Conservation (phyloP, 2,888 invertebrate species). For the Drosophila histrio region DNA sequence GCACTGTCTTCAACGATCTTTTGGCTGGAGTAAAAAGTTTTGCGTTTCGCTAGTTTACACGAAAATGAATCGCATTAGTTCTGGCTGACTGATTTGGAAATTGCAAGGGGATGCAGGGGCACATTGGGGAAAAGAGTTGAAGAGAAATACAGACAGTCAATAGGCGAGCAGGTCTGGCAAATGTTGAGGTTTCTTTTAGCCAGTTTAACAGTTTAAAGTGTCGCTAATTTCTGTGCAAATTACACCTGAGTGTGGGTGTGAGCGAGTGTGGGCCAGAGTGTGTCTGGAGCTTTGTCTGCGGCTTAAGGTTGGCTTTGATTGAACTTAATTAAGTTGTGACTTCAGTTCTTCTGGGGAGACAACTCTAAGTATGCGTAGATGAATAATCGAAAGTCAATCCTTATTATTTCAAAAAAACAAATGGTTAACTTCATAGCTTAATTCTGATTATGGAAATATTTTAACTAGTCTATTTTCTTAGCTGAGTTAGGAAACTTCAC, state of each 20-base stretch:
- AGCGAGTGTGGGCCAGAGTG: not conserved
- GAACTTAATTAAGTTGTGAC: constrained; percentile 60
- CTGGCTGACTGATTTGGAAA: constrained; percentile 51
- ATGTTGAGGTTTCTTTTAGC: constrained; percentile 40
- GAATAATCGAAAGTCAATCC: not conserved
- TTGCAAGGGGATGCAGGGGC: not conserved
- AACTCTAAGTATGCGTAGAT: not conserved
- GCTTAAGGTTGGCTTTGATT: constrained; percentile 47
- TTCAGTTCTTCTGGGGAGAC: not conserved
- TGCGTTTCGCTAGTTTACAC: constrained; percentile 61
- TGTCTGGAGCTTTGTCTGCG: constrained; percentile 44
- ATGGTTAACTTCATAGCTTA: not conserved
- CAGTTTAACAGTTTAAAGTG: constrained; percentile 41
- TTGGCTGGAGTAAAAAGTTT: constrained; percentile 32
- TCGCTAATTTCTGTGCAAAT: constrained; percentile 66
- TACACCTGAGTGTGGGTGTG: constrained; percentile 40
- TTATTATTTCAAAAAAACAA: not conserved
- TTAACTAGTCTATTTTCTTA: not conserved
- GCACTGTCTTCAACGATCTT: not conserved
- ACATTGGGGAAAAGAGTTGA: not conserved
- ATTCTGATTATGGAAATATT: constrained; percentile 2
- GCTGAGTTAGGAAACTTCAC: not conserved
- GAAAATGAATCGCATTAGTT: constrained; percentile 72
- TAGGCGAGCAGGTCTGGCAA: constrained; percentile 37
- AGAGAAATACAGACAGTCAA: constrained; percentile 16